Conservation (phyloP, 2,113 vertebrate species). For the Circaetus cinerascens region DNA sequence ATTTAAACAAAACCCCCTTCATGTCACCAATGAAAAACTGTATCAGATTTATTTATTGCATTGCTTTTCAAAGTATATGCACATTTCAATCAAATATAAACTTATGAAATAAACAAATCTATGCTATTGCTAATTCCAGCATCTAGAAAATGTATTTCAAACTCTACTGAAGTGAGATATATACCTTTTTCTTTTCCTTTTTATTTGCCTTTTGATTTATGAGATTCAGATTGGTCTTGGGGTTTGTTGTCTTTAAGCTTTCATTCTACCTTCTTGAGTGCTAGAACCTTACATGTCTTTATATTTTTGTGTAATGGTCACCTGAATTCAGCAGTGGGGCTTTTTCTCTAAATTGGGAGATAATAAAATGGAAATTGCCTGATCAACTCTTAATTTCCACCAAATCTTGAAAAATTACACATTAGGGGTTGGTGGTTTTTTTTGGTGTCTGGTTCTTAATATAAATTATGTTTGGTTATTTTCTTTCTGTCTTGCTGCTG, state of each 20-base stretch:
- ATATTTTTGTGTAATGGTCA: background rate
- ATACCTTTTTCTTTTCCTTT: background rate
- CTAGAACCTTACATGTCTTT: background rate
- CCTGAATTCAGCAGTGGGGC: background rate
- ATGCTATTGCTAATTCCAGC: background rate
- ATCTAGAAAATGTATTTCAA: background rate
- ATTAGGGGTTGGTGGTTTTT: background rate
- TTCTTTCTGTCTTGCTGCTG: background rate
- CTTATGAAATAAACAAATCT: background rate
- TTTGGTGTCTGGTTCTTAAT: background rate
- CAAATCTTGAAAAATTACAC: background rate
- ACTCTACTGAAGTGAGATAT: background rate
- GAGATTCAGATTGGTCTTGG: background rate
- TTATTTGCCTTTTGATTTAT: background rate
- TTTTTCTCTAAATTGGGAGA: background rate
- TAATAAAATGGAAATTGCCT: background rate
- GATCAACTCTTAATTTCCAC: background rate
- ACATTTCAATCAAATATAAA: background rate
- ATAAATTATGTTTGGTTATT: background rate
- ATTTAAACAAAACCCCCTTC: background rate
- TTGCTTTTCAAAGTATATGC: background rate
- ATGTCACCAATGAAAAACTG: background rate
- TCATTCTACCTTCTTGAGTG: background rate
- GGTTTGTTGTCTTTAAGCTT: background rate
- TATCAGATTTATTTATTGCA: background rate